Evolutionary conservation across 2,113 vertebrate species (phyloP).

Genomic region (Maccullochella peelii): DNA sequence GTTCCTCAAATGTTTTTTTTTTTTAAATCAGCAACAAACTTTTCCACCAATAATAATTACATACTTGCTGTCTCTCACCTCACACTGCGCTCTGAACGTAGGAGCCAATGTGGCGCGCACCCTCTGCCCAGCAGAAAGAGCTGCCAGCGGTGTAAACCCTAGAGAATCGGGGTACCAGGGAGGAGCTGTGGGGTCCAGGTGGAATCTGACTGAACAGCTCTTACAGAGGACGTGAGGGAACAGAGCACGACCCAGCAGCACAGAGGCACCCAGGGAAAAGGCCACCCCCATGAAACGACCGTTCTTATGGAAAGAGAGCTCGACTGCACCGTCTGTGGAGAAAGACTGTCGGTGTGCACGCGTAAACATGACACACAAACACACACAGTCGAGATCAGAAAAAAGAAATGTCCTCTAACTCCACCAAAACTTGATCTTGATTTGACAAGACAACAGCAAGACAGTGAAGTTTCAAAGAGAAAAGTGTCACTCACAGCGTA

Average conservation of each 20-base stretch:
- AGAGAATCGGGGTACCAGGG: constrained; percentile 84
- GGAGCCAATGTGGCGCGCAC: constrained; percentile 75
- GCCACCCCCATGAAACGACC: constrained; percentile 87
- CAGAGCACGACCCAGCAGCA: constrained; percentile 80
- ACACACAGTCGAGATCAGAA: neutral
- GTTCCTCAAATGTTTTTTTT: too few relatives aligned
- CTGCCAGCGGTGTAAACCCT: constrained; percentile 82
- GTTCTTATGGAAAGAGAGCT: constrained; percentile 90
- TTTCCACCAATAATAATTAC: neutral
- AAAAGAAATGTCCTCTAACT: neutral
- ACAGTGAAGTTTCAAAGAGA: neutral
- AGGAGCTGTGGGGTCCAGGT: constrained; percentile 84
- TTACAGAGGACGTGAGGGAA: constrained; percentile 90
- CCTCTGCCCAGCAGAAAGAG: constrained; percentile 78
- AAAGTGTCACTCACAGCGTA: constrained; percentile 85
- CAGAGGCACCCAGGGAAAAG: constrained; percentile 80
- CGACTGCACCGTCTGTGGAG: constrained; percentile 75
- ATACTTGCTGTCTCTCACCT: constrained; percentile 78
- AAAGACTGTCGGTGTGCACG: constrained; percentile 52
- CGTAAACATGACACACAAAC: constrained; percentile 7
- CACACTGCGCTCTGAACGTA: constrained; percentile 82
- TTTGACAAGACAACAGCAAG: neutral
- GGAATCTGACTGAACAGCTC: constrained; percentile 86
- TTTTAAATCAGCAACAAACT: too few relatives aligned
- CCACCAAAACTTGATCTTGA: neutral